A percentile compares a stretch with the other conserved stretches of the same genome.
Conservation (phyloP, 2,797 vertebrate genomes). For the Enteromius viviparus region DNA sequence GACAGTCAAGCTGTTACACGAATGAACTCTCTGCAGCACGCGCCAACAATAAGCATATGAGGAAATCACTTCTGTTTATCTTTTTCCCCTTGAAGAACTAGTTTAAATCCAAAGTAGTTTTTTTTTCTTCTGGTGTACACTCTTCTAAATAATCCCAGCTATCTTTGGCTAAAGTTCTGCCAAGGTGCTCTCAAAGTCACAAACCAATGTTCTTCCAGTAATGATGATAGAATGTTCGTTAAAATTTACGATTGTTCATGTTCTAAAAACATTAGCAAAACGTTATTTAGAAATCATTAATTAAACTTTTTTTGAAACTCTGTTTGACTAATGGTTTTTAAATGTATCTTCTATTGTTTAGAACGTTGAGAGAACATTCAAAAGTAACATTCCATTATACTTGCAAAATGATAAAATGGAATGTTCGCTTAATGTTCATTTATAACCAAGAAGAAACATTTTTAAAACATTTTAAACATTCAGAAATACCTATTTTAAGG, state of each 20-base stretch:
- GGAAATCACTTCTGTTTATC: background rate
- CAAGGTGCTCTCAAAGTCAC: background rate
- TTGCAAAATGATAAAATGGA: background rate
- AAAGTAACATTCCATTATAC: background rate
- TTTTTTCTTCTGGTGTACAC: background rate
- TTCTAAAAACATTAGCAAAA: background rate
- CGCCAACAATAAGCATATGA: constrained; percentile 63
- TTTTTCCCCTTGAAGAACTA: background rate
- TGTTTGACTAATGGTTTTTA: background rate
- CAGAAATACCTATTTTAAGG: no score
- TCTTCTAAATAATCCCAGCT: background rate
- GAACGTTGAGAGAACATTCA: background rate
- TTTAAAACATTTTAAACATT: background rate
- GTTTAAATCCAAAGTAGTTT: background rate
- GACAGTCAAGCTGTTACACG: constrained; percentile 88
- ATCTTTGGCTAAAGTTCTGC: background rate
- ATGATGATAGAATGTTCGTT: background rate
- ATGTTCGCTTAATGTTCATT: background rate
- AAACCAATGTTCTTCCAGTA: background rate
- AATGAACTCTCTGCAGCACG: constrained; percentile 92
- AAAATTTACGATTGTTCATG: background rate
- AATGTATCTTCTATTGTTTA: background rate
- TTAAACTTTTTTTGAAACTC: background rate
- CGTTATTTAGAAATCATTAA: background rate
- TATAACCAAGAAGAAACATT: background rate